Evolutionary conservation across 1,140 invertebrate species (phyloP), one percentile per base, ranked within the genome.

Genomic region (Brachionus asplanchnoidis): DNA sequence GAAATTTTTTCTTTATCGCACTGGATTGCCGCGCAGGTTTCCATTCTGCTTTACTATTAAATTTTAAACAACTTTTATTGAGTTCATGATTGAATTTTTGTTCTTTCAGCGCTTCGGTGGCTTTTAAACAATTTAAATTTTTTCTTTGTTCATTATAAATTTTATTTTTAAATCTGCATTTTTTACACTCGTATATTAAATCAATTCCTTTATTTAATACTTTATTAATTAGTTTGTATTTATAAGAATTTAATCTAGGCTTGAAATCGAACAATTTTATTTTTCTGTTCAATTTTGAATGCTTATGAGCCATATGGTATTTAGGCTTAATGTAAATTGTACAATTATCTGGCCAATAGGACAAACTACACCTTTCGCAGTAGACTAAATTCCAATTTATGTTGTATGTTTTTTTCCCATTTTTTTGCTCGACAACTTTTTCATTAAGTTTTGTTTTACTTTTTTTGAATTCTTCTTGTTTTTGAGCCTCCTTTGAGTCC

Each of bases 321-420:
- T 82, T 82, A 1, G 79, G 79, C 12, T 12, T 20, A 17, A 82
- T 65, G 14, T 42, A 82, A 36, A 82, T 53, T 42, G 28, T 60
- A 65, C 79, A 82, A 68, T 82, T 82, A 44, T 20, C 8, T 17
- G 79, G 79, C 79, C 79, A 82, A 60, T 65, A 82, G n/a, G 20
- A 32, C 11, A 82, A 23, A 17, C n/a, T 40, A 9, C 79, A 82
- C 32, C 23, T 65, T 46, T 66, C 32, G 26, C 79, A 82, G 40
- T 65, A 82, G 11, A 7, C 53, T 50, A 77, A 17, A 77, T 77
- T 77, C 73, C 73, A 77, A 50, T 77, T 46, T 11, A 65, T 82
- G 26, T 28, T 50, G 60, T 42, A 82, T 26, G n/a, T 44, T 82
- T 82, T 82, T 9, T 28, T 68, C 26, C 11, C 6, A 36, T 68